These are phyloP conservation scores for Hymenopus coronatus DNA, from an alignment of 2,888 invertebrate genomes.

Conservation along the genomic window DNA sequence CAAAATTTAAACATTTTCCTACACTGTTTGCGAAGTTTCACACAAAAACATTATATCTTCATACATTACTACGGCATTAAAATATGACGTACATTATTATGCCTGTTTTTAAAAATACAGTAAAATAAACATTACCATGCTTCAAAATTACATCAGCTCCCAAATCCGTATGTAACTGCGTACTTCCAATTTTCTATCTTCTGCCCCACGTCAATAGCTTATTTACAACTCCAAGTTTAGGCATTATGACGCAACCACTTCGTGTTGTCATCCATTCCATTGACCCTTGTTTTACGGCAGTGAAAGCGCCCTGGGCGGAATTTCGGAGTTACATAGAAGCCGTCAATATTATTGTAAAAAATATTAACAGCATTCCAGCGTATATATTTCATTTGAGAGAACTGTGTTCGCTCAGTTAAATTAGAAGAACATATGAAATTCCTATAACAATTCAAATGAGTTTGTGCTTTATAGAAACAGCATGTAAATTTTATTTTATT, in stretches of 20 bases:
- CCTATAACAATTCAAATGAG: too few species aligned
- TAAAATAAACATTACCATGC: constrained; percentile 7
- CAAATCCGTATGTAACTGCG: not conserved
- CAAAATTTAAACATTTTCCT: too few species aligned
- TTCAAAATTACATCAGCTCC: not conserved
- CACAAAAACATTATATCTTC: too few species aligned
- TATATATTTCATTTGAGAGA: too few species aligned
- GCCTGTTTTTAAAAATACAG: not conserved
- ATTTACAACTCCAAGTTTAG: constrained; percentile 26
- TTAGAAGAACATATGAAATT: too few species aligned
- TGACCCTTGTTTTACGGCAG: constrained; percentile 28
- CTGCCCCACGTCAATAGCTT: constrained; percentile 24
- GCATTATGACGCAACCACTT: constrained; percentile 29
- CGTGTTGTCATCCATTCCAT: constrained; percentile 31
- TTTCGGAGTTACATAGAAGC: constrained; percentile 3
- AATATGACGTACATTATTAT: not conserved
- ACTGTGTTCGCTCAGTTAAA: too few species aligned
- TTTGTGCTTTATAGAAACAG: too few species aligned
- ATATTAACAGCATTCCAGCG: too few species aligned
- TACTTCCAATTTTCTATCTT: constrained; percentile 16
- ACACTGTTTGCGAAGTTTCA: too few species aligned
- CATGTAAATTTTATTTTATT: too few species aligned
- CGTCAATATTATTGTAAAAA: too few species aligned
- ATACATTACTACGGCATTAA: not conserved
- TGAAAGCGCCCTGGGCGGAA: constrained; percentile 30